Conservation (phyloP, 2,797 vertebrate species). For the Cyclura pinguis region DNA sequence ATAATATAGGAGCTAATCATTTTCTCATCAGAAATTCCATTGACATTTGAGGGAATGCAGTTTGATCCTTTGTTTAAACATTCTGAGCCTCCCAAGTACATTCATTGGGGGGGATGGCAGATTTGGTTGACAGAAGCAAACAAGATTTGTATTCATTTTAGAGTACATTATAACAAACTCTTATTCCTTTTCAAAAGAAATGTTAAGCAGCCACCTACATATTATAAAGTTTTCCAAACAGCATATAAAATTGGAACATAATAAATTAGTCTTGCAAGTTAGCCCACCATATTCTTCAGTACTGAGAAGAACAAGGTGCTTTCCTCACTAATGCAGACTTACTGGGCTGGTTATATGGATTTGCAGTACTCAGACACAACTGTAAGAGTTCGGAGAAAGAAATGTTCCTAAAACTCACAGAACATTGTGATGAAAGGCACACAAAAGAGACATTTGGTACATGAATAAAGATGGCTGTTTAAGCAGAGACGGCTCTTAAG, state of each 20-base stretch:
- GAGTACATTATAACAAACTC: background rate
- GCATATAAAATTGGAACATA: background rate
- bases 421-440: background rate
- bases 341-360: background rate
- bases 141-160: background rate
- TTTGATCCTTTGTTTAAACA: slow-evolving; percentile 9
- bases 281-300: background rate
- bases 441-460: background rate
- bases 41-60: background rate
- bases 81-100: background rate
- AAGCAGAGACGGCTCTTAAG: background rate
- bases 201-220: background rate
- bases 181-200: slow-evolving; percentile 3
- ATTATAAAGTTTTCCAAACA: background rate
- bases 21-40: slow-evolving; percentile 13
- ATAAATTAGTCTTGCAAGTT: background rate
- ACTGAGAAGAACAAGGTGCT: too few species aligned
- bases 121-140: background rate
- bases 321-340: background rate
- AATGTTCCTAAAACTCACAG: background rate
- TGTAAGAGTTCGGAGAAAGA: background rate
- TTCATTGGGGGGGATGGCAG: background rate
- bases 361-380: background rate
- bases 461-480: background rate
- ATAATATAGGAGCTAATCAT: slow-evolving; percentile 13